These are phyloP conservation scores for Cataglyphis livida DNA, from an alignment of 2,888 invertebrate genomes.

Conservation along the genomic window DNA sequence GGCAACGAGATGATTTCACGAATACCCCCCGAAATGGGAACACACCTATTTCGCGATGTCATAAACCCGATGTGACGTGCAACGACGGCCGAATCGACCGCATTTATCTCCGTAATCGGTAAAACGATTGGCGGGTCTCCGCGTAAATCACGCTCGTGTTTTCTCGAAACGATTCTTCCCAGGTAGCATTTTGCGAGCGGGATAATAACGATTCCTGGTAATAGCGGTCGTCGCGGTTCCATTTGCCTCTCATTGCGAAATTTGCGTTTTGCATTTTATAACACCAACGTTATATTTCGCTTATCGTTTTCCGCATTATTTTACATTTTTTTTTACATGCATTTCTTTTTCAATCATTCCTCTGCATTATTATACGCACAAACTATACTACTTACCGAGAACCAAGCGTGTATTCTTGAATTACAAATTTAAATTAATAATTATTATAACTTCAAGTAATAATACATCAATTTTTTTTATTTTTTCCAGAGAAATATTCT, in stretches of 20 bases:
- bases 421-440: not conserved
- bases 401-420: not conserved
- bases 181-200: constrained; percentile 51
- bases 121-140: constrained; percentile 49
- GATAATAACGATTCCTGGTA: constrained; percentile 54
- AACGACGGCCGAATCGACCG: constrained; percentile 62
- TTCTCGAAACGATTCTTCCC: constrained; percentile 55
- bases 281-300: constrained; percentile 22
- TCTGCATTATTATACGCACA: not conserved
- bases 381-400: not conserved
- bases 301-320: constrained; percentile 27
- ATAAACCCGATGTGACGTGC: constrained; percentile 62
- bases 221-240: constrained; percentile 53
- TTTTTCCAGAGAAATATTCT: not conserved
- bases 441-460: not conserved
- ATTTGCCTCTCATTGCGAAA: constrained; percentile 46
- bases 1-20: constrained; percentile 74
- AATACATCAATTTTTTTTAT: not conserved
- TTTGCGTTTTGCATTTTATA: constrained; percentile 47
- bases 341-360: not conserved
- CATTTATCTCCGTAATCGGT: constrained; percentile 59
- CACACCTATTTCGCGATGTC: constrained; percentile 56
- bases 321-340: not conserved
- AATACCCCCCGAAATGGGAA: constrained; percentile 61
- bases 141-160: constrained; percentile 54